Evolutionary conservation across 2,888 invertebrate genomes (phyloP).

Genomic region (Biston stratarius): DNA sequence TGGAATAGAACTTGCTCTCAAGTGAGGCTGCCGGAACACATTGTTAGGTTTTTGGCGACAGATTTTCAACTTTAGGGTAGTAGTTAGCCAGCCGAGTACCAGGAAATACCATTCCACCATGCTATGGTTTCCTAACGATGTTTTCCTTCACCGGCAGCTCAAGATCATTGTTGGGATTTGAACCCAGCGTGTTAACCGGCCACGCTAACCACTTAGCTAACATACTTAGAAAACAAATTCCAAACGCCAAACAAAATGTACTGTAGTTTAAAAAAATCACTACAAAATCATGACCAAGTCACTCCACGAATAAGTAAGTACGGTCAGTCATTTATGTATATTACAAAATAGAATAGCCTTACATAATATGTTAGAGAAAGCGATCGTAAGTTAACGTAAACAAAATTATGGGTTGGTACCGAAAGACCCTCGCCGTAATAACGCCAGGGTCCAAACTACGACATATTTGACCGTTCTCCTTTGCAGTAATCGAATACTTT

Average conservation of each 20-base stretch:
- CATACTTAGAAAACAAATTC: neutral
- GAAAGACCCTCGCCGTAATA: slow-evolving; percentile 55
- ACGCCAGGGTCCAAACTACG: slow-evolving; percentile 50
- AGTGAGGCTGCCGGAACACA: too few species aligned
- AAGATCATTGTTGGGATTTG: too few species aligned
- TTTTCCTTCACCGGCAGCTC: too few species aligned
- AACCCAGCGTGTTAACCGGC: too few species aligned
- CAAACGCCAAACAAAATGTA: too few species aligned
- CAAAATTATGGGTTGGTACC: slow-evolving; percentile 40
- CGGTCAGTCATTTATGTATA: slow-evolving; percentile 34
- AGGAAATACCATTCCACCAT: too few species aligned
- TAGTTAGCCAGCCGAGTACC: too few species aligned
- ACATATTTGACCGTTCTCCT: slow-evolving; percentile 54
- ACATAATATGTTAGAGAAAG: slow-evolving; percentile 33
- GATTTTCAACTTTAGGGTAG: neutral
- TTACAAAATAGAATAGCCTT: slow-evolving; percentile 32
- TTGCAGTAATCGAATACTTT: slow-evolving; percentile 49
- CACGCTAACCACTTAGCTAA: neutral
- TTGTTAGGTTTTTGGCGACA: too few species aligned
- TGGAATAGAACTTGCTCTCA: too few species aligned
- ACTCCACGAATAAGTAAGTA: slow-evolving; percentile 20
- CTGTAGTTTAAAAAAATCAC: neutral
- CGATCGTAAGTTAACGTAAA: slow-evolving; percentile 37
- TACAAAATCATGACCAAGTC: slow-evolving; percentile 8
- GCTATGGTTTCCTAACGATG: too few species aligned